phyloP scores from a whole-genome alignment of 2,113 vertebrate genomes.

The Zosterops hypoxanthus region DNA sequence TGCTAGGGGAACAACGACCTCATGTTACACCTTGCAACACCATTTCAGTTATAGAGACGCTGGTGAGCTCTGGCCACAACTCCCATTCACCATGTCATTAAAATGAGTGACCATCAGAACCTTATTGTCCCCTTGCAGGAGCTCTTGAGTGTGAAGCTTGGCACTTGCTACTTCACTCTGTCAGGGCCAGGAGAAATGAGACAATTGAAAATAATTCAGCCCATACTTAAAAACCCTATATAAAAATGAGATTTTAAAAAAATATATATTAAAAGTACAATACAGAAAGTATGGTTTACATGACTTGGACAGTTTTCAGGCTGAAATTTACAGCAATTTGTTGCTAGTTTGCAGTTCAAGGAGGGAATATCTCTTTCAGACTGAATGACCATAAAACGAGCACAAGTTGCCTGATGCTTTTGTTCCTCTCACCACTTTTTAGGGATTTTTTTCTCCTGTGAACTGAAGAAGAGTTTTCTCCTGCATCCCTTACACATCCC shows the following conservation, averaged over 20 bases:
- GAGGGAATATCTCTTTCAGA: background rate
- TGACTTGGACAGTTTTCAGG: background rate
- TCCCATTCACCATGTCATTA: background rate
- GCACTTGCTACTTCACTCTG: background rate
- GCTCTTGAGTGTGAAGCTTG: background rate
- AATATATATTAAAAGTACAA: background rate
- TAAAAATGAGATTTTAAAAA: background rate
- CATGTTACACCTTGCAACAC: background rate
- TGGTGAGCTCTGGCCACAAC: fast-evolving
- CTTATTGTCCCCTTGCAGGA: background rate
- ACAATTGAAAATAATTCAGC: background rate
- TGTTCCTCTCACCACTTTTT: background rate
- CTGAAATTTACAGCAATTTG: background rate
- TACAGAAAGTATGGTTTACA: background rate
- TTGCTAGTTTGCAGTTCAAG: background rate
- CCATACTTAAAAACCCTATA: background rate
- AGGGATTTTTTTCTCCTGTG: background rate
- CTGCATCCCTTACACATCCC: background rate
- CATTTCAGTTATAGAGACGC: background rate
- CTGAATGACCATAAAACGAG: background rate
- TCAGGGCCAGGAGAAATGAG: background rate
- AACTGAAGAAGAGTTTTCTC: background rate
- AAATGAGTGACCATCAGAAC: background rate
- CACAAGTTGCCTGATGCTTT: background rate
- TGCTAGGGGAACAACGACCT: background rate